Base-by-base conservation (phyloP, 1,140 invertebrate genomes). In the Adoxophyes honmai region DNA sequence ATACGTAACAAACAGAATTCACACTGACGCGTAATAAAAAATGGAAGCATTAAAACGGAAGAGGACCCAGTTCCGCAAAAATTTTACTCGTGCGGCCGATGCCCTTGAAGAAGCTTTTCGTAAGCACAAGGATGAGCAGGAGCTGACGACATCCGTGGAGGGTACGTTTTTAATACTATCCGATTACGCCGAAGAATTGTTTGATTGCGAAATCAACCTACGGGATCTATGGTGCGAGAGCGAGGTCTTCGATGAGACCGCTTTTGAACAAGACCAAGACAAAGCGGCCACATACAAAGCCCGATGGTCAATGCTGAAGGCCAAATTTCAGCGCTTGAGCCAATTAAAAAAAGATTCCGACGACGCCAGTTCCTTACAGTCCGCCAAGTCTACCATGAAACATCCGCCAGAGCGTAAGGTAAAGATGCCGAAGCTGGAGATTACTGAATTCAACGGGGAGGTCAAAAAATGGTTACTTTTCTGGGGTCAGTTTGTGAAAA, bases 391-490 rank as follows among this genome's bases (percentile, higher is more conserved):
- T 2, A 42, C 38, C 11, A 14, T 42, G 1, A 7, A n/a, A 6
- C 7, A 42, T 7, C 13, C 13, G 11, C 11, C 1, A 2, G 15
- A 52, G 6, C 11, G 21, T n/a, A 6, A 16, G 2, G 5, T 59
- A 33, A 75, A 70, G 52, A 44, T 78, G 44, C 67, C 80, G 11
- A 75, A 68, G 52, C 61, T 82, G 7, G 69, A 83, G 48, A 37
- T 81, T 1, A 51, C 37, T 34, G 77, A 75, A 28, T 86, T 82
- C 54, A 54, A 58, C 8, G 80, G 81, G 4, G 54, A 81, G 9
- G 35, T 81, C 0, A 70, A 62, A 57, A 71, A 83, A 0, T 86
- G 83, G 81, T 39, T 88, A 4, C 36, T 54, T 3, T 88, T 84
- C 60, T 87, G 79, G 78, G 60, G 64, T n/a, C 70, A 70, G 57